Evolutionary conservation across 2,888 invertebrate genomes (phyloP).

Genomic region (Spialia ferax): DNA sequence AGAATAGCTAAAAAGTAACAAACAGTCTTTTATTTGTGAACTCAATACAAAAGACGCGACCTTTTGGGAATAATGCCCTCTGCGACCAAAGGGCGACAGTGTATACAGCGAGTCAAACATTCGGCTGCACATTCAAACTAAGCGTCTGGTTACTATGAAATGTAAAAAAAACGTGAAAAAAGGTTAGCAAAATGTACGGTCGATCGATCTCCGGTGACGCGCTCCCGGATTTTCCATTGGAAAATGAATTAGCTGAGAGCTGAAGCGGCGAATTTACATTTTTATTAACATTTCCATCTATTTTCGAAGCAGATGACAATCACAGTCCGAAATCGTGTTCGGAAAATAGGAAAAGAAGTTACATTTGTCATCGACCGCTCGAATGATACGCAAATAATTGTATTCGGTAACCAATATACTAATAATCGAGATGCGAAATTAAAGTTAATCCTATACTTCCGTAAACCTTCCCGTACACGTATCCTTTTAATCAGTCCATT

Average conservation of each 20-base stretch:
- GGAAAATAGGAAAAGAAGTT: constrained; percentile 49
- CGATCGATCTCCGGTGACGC: constrained; percentile 84
- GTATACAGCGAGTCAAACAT: constrained; percentile 60
- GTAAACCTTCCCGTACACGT: background rate
- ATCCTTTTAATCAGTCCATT: background rate
- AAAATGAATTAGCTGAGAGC: constrained; percentile 84
- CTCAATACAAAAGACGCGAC: constrained; percentile 64
- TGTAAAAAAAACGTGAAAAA: constrained; percentile 67
- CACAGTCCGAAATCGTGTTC: constrained; percentile 67
- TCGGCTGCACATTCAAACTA: constrained; percentile 50
- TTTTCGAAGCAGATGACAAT: constrained; percentile 79
- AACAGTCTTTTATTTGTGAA: constrained; percentile 69
- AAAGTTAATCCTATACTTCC: background rate
- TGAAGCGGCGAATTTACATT: constrained; percentile 84
- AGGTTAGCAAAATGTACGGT: constrained; percentile 75
- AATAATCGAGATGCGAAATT: background rate
- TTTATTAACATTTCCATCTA: constrained; percentile 86
- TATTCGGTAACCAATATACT: background rate
- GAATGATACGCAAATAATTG: background rate
- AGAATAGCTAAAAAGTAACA: constrained; percentile 48
- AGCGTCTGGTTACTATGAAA: constrained; percentile 78
- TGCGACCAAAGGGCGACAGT: constrained; percentile 53
- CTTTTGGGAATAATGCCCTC: constrained; percentile 51
- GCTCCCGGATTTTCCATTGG: constrained; percentile 83
- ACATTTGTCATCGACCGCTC: background rate